Conservation (phyloP, 2,797 vertebrate genomes). For the Xiphorhynchus erythropygius region DNA sequence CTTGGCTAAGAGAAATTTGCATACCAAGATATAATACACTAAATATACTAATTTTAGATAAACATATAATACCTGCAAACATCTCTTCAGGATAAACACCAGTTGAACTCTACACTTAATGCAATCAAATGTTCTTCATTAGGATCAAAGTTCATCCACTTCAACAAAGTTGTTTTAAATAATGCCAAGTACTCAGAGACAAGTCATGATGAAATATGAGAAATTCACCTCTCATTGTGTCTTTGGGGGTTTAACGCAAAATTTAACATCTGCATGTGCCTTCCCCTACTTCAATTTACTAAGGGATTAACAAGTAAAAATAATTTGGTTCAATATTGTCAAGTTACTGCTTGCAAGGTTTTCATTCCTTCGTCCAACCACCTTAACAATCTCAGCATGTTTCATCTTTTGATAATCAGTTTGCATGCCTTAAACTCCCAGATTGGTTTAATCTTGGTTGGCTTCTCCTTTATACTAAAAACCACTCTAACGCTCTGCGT, state of each 20-base stretch:
- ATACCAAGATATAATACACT: neutral
- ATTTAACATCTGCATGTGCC: neutral
- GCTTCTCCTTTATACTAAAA: neutral
- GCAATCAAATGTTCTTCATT: slow-evolving; percentile 37
- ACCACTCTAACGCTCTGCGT: neutral
- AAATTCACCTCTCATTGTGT: neutral
- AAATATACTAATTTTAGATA: neutral
- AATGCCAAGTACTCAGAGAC: neutral
- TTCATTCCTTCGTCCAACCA: neutral
- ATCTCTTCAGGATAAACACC: slow-evolving; percentile 15
- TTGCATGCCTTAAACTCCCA: neutral
- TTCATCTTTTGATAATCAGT: neutral
- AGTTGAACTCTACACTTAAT: neutral
- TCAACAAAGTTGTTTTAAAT: slow-evolving; percentile 24
- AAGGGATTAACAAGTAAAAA: neutral
- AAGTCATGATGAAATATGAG: slow-evolving; percentile 4
- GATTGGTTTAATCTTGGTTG: neutral
- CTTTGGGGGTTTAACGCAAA: neutral
- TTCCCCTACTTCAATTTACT: neutral
- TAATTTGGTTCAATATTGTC: neutral
- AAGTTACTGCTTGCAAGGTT: neutral
- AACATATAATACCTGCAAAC: neutral
- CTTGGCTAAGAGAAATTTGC: neutral
- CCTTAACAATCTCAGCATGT: neutral
- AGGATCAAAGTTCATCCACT: slow-evolving; percentile 37